A percentile compares a stretch with the other conserved stretches of the same genome.
phyloP scores from a whole-genome alignment of 1,140 invertebrate genomes.

The Achroia grisella region DNA sequence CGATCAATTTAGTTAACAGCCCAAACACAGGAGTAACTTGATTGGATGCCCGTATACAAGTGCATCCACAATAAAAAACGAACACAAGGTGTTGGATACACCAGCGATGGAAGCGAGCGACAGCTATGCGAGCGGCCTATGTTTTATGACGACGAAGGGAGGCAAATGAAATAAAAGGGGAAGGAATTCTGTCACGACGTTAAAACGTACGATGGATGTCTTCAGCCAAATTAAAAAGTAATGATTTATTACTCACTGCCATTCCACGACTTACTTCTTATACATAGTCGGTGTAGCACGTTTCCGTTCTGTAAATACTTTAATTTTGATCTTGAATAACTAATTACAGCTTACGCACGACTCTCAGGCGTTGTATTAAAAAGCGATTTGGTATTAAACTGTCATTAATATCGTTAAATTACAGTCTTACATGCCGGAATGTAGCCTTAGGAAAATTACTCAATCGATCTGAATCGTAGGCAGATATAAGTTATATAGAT shows the following conservation, averaged over 20 bases:
- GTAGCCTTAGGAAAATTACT: conserved; percentile 25
- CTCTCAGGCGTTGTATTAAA: conserved; percentile 44
- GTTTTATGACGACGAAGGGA: conserved; percentile 38
- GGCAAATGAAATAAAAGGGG: conserved; percentile 40
- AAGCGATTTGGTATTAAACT: conserved; percentile 50
- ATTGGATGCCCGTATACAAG: not conserved
- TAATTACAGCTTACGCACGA: conserved; percentile 11
- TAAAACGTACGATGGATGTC: conserved; percentile 30
- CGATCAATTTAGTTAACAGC: not conserved
- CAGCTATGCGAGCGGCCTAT: conserved; percentile 13
- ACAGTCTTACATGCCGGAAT: conserved; percentile 28
- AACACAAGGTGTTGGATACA: too few species aligned
- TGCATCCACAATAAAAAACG: too few species aligned
- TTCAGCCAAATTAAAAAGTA: conserved; percentile 43
- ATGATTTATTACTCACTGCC: conserved; percentile 33
- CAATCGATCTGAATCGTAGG: conserved; percentile 17
- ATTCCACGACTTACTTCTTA: conserved; percentile 2
- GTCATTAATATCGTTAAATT: conserved; percentile 43
- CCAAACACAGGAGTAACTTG: not conserved
- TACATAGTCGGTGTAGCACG: not conserved
- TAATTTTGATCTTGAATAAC: not conserved
- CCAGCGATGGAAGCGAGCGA: too few species aligned
- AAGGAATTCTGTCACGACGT: conserved; percentile 35
- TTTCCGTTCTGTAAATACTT: not conserved
- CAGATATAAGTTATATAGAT: not conserved